Conservation (phyloP, 1,140 invertebrate genomes). For the Aplysia californica region DNA sequence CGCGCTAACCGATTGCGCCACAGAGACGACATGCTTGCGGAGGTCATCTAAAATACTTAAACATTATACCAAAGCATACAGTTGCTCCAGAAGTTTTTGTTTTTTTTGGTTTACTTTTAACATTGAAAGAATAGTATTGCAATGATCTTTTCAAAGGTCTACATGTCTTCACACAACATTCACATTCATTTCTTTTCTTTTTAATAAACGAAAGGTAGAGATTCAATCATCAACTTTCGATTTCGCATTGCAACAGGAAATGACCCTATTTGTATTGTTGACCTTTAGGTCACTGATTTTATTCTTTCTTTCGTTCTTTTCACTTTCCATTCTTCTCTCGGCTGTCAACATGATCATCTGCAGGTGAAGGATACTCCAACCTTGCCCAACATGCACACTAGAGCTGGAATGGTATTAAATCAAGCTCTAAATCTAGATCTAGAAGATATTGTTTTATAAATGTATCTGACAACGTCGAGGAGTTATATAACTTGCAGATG, state of each 20-base stretch:
- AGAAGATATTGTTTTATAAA: neutral
- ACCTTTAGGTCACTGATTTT: neutral
- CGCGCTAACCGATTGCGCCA: conserved; percentile 61
- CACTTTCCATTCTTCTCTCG: neutral
- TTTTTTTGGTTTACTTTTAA: neutral
- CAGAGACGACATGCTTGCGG: conserved; percentile 38
- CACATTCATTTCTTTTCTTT: neutral
- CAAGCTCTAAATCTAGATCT: neutral
- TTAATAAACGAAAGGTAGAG: neutral
- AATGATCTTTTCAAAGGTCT: too few species aligned
- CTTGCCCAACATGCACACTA: too few species aligned
- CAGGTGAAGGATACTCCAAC: too few species aligned
- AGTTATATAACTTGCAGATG: too few species aligned
- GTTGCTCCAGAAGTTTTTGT: neutral
- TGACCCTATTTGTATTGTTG: neutral
- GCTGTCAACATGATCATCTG: too few species aligned
- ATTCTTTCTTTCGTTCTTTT: neutral
- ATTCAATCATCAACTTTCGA: too few species aligned
- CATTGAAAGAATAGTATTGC: neutral
- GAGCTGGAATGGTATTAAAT: too few species aligned
- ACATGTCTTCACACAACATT: neutral
- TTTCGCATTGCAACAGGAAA: too few species aligned
- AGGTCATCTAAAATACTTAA: neutral
- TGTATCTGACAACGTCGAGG: neutral
- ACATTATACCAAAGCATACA: neutral